Evolutionary conservation across 2,113 vertebrate genomes (phyloP).

Genomic region (Apodemus speciosus): DNA sequence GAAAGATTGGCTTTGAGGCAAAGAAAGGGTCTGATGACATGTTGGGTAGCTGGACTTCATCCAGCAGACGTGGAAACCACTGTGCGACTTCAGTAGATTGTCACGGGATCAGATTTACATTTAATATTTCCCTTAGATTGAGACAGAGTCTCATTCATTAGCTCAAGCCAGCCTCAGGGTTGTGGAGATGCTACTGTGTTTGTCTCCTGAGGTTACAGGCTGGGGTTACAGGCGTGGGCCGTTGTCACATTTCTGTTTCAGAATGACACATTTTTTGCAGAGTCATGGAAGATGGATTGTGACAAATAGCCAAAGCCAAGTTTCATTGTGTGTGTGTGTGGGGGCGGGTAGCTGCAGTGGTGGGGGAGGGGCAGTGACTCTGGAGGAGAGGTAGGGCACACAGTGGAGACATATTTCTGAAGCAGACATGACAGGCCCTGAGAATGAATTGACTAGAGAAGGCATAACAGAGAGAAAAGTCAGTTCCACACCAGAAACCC

Average conservation of each 20-base stretch:
- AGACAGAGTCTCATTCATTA: not conserved
- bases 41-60: not conserved
- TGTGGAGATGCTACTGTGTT: not conserved
- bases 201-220: not conserved
- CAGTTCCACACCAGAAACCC: not conserved
- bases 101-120: not conserved
- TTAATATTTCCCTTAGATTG: not conserved
- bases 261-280: not conserved
- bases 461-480: not conserved
- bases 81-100: not conserved
- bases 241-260: not conserved
- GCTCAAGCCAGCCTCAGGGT: not conserved
- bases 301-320: not conserved
- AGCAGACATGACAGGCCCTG: not conserved
- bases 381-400: not conserved
- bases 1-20: not conserved
- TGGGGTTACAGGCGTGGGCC: not conserved
- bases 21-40: not conserved
- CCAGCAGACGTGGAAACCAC: not conserved
- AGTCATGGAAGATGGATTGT: not conserved
- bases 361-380: not conserved
- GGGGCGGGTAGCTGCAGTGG: not conserved
- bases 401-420: not conserved
- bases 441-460: slow-evolving; percentile 2
- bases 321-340: not conserved